Percentiles rank a stretch among this genome's conserved stretches.
These are phyloP conservation scores for Drosophila pseudoananassae DNA, from an alignment of 1,140 invertebrate genomes.

Conservation along the genomic window DNA sequence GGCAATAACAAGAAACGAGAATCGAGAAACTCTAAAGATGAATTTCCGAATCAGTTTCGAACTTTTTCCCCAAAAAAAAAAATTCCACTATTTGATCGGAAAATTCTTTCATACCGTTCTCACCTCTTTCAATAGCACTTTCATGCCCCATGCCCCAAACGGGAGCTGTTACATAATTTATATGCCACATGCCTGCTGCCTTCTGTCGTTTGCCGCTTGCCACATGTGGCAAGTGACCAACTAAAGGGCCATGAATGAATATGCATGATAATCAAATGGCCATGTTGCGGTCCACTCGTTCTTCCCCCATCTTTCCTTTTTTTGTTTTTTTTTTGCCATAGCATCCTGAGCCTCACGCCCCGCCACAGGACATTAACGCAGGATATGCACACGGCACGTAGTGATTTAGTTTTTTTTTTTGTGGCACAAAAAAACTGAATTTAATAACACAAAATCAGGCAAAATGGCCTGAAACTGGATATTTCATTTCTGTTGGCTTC, in stretches of 20 bases:
- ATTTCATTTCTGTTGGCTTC: too few relatives aligned
- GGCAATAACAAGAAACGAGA: neutral
- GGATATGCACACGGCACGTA: slow-evolving; percentile 1
- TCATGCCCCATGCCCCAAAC: slow-evolving; percentile 1
- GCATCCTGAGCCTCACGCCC: neutral
- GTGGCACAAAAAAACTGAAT: too few relatives aligned
- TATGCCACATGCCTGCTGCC: neutral
- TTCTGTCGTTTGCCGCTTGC: neutral
- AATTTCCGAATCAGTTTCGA: slow-evolving; percentile 8
- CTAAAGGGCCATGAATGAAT: slow-evolving; percentile 43
- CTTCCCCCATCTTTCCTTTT: neutral
- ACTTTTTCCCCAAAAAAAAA: neutral
- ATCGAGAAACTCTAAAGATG: neutral
- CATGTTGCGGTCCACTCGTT: slow-evolving; percentile 13
- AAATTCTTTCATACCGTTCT: neutral
- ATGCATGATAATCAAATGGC: slow-evolving; percentile 52
- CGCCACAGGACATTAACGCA: neutral
- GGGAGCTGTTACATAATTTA: too few relatives aligned
- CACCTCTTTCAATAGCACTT: slow-evolving; percentile 2
- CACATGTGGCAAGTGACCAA: slow-evolving; percentile 23
- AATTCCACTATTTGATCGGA: slow-evolving; percentile 1
- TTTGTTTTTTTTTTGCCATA: too few relatives aligned
- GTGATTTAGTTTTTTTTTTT: too few relatives aligned
- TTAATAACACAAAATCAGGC: too few relatives aligned
- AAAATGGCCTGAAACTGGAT: too few relatives aligned